Evolutionary conservation across 2,797 vertebrate species (phyloP).

Genomic region (Hylomyscus alleni): DNA sequence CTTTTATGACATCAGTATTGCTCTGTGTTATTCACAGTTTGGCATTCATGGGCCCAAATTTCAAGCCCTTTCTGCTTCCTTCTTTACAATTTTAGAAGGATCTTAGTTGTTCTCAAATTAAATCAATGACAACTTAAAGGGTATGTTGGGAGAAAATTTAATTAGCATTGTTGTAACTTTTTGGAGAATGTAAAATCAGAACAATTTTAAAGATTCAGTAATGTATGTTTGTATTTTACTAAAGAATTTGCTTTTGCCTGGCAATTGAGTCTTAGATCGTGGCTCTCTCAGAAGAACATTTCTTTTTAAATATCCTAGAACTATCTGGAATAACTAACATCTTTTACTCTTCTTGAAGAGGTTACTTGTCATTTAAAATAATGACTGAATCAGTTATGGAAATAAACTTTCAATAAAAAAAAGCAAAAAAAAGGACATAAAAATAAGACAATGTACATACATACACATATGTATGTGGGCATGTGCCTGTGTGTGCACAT

Average conservation of each 20-base stretch:
- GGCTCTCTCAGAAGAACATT: not conserved
- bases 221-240: not conserved
- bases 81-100: not conserved
- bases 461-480: not conserved
- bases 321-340: not conserved
- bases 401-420: constrained; percentile 25
- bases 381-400: not conserved
- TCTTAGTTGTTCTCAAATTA: not conserved
- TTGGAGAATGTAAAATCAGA: not conserved
- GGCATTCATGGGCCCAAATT: not conserved
- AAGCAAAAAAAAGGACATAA: not conserved
- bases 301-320: not conserved
- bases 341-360: not conserved
- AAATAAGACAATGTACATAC: not conserved
- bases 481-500: not conserved
- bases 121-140: not conserved
- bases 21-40: not conserved
- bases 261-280: not conserved
- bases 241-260: constrained; percentile 46
- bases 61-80: not conserved
- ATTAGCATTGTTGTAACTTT: not conserved
- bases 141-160: constrained; percentile 2
- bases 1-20: not conserved
- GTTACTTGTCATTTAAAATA: not conserved
- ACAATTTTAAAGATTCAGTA: not conserved